A percentile compares a stretch with the other conserved stretches of the same genome.
These are phyloP conservation scores for Tiliacea citrago DNA, from an alignment of 2,888 invertebrate species.

Conservation along the genomic window DNA sequence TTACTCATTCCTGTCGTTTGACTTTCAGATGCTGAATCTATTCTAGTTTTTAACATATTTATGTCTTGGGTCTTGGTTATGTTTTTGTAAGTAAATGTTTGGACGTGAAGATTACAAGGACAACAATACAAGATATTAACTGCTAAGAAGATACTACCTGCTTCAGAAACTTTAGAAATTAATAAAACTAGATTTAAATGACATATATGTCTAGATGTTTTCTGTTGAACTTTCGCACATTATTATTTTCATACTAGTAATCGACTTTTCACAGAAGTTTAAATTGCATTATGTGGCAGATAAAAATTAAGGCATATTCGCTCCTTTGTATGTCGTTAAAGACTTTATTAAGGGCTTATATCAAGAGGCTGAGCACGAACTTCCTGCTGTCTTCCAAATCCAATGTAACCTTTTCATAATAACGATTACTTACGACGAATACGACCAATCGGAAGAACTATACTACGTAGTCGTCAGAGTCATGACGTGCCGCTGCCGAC, in stretches of 20 bases:
- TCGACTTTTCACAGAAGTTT: no score
- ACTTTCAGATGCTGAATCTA: slow-evolving; percentile 10
- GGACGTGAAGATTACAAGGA: background rate
- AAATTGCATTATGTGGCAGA: no score
- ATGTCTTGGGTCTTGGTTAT: background rate
- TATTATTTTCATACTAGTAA: no score
- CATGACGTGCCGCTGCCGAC: no score
- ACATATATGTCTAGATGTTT: no score
- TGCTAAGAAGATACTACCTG: no score
- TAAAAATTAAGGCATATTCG: background rate
- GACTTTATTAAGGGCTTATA: no score
- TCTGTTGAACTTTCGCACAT: no score
- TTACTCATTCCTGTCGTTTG: slow-evolving; percentile 32
- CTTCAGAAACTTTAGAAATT: background rate
- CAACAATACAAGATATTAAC: background rate
- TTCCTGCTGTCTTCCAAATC: background rate
- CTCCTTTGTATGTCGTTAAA: background rate
- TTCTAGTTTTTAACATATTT: background rate
- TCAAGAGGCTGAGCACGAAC: background rate
- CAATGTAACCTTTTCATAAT: background rate
- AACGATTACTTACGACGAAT: background rate
- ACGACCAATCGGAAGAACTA: background rate
- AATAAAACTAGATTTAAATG: background rate
- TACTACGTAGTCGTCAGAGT: no score
- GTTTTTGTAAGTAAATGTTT: background rate